Base-by-base conservation (phyloP, 2,113 vertebrate species). In the Cheilinus undulatus region DNA sequence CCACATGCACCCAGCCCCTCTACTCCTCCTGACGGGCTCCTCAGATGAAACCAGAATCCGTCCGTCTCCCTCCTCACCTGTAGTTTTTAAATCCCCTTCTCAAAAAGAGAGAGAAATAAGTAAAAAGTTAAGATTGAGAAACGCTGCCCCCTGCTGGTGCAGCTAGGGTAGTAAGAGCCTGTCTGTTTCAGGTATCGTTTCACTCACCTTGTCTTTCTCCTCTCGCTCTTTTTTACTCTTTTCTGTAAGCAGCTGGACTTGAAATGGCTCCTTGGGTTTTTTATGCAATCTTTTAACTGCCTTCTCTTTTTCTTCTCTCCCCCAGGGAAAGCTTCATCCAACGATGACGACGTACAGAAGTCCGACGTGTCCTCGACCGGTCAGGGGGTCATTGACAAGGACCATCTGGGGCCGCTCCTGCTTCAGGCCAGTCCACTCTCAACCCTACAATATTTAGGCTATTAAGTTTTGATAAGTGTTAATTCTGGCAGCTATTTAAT, bases 341-440 rank as follows among this genome's bases (percentile, higher is more conserved):
- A 73, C 73, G 95, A 97, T 78, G 96, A 98, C 71, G 96, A 98
- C 51, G 96, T 98, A 70, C 97, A 98, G 92, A 98, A 98, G 92
- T 96, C 97, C 52, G 97, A 98, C 57, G 96, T 98, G n/a, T 98
- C 97, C 78, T 98, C 97, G 40, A 98, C 97, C 14, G 96, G 97
- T 78, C 97, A 97, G 86, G 96, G 96, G 45, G 97, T 98, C 88
- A 97, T 98, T 73, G 97, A 98, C 89, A 98, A 98, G 86, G 97
- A 98, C 91, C 96, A 97, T 24, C 74, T 98, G 73, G 97, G 97
- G 51, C 97, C 97, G 19, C 96, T 98, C 51, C 88, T 98, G 71
- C 93, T 98, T 79, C 96, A 98, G 95, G 97, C 92, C 87, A 87
- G 85, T 61, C 27, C 60, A 19, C 13, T 11, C 12, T 42, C 38